Percentiles rank a stretch among this genome's conserved stretches.
Evolutionary conservation across 2,113 vertebrate species (phyloP).

Genomic region (Oceanites oceanicus): DNA sequence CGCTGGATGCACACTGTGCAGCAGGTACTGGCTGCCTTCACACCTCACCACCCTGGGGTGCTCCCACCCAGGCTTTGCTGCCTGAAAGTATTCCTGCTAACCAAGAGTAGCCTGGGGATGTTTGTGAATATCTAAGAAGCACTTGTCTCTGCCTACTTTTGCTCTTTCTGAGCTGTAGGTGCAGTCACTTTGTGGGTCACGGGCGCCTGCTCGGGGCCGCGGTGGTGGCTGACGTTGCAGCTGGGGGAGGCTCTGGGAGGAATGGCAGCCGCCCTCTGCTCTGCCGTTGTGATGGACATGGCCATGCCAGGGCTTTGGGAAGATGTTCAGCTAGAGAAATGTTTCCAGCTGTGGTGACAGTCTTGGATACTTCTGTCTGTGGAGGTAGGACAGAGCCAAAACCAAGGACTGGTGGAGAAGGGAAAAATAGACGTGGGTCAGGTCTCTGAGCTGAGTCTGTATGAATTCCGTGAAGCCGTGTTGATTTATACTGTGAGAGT

Average conservation of each 20-base stretch:
- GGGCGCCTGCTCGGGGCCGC: rapidly evolving
- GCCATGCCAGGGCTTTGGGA: not conserved
- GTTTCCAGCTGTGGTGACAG: not conserved
- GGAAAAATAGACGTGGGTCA: not conserved
- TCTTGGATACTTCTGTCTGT: not conserved
- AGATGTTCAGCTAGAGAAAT: not conserved
- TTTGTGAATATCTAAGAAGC: not conserved
- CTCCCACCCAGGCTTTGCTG: not conserved
- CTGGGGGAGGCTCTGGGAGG: not conserved
- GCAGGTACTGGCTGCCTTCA: not conserved
- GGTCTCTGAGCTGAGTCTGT: not conserved
- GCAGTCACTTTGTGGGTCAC: not conserved
- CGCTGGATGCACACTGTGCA: rapidly evolving
- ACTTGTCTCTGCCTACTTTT: not conserved
- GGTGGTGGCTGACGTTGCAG: not conserved
- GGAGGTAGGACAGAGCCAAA: not conserved
- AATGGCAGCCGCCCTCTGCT: not conserved
- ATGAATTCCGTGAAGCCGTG: not conserved
- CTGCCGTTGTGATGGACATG: not conserved
- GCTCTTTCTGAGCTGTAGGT: not conserved
- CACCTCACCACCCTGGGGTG: not conserved
- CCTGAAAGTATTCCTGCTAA: not conserved
- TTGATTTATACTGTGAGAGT: not conserved
- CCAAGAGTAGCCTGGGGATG: not conserved
- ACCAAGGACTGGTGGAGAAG: not conserved